These are phyloP conservation scores for Gymnarchus niloticus DNA, from an alignment of 2,113 vertebrate genomes.

Conservation along the genomic window DNA sequence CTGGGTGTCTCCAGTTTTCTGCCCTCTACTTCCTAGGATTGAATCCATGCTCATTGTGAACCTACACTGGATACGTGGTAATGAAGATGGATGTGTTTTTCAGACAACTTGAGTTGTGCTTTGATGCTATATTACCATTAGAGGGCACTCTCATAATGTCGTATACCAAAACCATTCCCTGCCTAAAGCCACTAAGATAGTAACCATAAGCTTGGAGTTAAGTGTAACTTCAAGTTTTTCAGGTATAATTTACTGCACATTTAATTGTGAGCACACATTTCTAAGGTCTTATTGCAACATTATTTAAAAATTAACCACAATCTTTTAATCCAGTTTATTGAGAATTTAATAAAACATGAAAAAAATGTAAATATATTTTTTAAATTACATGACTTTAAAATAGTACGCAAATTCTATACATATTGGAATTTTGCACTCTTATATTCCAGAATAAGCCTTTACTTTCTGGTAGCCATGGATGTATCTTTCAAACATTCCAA, in stretches of 20 bases:
- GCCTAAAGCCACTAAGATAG: neutral
- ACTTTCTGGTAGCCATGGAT: neutral
- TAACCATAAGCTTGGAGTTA: neutral
- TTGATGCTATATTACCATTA: slow-evolving; percentile 24
- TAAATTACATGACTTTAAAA: neutral
- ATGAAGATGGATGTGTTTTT: neutral
- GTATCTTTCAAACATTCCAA: neutral
- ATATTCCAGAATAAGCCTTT: too few species aligned
- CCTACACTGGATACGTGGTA: neutral
- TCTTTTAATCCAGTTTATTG: neutral
- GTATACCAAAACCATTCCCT: neutral
- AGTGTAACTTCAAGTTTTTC: neutral
- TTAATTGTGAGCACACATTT: neutral
- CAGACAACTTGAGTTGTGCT: neutral
- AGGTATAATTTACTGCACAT: neutral
- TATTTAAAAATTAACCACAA: neutral
- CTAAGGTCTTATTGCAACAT: neutral
- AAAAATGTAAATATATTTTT: neutral
- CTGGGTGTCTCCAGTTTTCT: neutral
- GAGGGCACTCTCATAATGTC: slow-evolving; percentile 29
- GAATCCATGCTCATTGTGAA: neutral
- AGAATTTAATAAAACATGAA: neutral
- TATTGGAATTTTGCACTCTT: neutral
- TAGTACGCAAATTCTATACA: neutral
- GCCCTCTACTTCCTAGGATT: neutral